A percentile compares a stretch with the other conserved stretches of the same genome.
Conservation (phyloP, 2,797 vertebrate species). For the Peromyscus eremicus region DNA sequence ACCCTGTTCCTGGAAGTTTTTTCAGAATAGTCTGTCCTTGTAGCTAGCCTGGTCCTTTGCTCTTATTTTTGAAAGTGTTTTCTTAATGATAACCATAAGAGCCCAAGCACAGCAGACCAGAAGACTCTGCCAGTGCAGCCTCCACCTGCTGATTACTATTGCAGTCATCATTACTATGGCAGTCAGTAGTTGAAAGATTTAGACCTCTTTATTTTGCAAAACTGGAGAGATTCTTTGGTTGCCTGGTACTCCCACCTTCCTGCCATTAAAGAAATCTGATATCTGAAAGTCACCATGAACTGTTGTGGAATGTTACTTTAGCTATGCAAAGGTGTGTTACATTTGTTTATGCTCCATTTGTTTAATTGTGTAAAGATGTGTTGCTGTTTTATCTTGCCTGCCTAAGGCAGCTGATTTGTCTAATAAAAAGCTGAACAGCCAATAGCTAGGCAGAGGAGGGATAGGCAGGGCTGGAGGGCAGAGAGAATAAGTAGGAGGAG, state of each 20-base stretch:
- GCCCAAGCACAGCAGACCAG: conserved; percentile 67
- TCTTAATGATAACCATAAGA: conserved; percentile 77
- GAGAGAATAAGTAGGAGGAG: background rate
- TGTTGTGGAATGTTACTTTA: background rate
- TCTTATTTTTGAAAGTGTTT: conserved; percentile 83
- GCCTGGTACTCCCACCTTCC: background rate
- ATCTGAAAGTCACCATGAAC: conserved; percentile 3
- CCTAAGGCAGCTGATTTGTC: background rate
- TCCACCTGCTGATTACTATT: background rate
- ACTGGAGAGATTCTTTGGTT: conserved; percentile 28
- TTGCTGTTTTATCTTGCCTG: background rate
- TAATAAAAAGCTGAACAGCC: background rate
- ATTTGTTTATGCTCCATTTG: background rate
- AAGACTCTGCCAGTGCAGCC: conserved; percentile 22
- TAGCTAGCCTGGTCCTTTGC: conserved; percentile 83
- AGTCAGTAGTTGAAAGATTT: conserved; percentile 40
- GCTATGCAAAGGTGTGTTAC: background rate
- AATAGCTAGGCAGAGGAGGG: background rate
- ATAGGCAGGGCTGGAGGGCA: background rate
- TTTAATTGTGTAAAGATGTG: background rate
- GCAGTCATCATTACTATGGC: background rate
- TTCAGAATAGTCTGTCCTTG: conserved; percentile 86
- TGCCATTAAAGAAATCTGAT: background rate
- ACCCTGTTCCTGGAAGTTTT: conserved; percentile 87
- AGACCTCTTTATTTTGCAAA: conserved; percentile 24